Percentiles rank a stretch among this genome's conserved stretches.
phyloP scores from a whole-genome alignment of 2,113 vertebrate genomes.

The Bos javanicus region DNA sequence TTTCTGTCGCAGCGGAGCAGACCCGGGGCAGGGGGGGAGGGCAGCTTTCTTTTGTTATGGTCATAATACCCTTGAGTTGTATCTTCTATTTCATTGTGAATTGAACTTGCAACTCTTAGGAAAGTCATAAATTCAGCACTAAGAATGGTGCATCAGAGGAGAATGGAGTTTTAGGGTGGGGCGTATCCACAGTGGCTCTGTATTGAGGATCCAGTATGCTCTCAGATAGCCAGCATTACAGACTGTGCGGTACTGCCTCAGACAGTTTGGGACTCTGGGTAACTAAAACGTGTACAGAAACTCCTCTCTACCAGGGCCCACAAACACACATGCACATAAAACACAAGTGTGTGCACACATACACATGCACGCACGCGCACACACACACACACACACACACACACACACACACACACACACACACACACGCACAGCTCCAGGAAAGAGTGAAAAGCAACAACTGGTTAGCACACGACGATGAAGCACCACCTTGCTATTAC shows the following conservation, averaged over 20 bases:
- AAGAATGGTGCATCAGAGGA: neutral
- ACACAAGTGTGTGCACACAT: neutral
- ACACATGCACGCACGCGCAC: too few relatives aligned
- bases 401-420: too few relatives aligned
- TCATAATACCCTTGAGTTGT: neutral
- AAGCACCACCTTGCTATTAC: neutral
- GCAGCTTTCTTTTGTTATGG: neutral
- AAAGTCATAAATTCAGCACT: neutral
- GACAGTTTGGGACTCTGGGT: neutral
- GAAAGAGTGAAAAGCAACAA: neutral
- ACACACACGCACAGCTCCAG: neutral
- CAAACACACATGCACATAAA: neutral
- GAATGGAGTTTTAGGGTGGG: neutral
- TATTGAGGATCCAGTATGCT: neutral
- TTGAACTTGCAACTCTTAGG: neutral
- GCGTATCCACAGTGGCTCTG: neutral
- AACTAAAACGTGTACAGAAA: neutral
- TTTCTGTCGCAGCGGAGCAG: neutral
- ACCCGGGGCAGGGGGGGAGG: neutral
- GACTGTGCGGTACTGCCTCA: neutral
- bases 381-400: too few relatives aligned
- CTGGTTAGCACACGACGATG: fast-evolving
- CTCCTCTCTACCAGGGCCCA: neutral
- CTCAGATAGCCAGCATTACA: neutral
- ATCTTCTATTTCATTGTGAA: neutral